Evolutionary conservation across 1,140 invertebrate species (phyloP), one percentile per base, ranked within the genome.

Genomic region (Zaprionus vittiger): DNA sequence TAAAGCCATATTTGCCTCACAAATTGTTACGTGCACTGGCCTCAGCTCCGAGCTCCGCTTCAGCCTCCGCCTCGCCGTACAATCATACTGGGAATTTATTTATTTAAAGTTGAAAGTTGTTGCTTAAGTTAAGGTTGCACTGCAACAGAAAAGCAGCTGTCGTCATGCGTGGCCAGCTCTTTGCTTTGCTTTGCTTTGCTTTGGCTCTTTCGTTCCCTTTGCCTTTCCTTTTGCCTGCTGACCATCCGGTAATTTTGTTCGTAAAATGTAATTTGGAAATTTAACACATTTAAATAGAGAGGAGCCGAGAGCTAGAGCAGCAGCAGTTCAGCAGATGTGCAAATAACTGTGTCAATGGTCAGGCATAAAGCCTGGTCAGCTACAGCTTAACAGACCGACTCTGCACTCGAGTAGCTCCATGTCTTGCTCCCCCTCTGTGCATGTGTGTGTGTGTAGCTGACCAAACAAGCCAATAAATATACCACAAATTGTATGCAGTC

Each of bases 381-480:
- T 22, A 12, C 47, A 52, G 80, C 83, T 83, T 77, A 83, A 64
- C 76, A 83, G 73, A 44, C 66, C 66, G 71, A 71, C 61, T 60
- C 54, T 59, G 54, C 26, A 74, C 22, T 38, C n/a, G 31, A 41
- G 24, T 71, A 49, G 15, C 15, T 56, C 14, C 22, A 56, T 26
- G 9, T 55, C 26, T 65, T 6, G 31, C 61, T 20, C 2, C n/a
- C 2, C 28, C 4, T 0, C 47, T 54, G n/a, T 41, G 24, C 74
- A 17, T 75, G 60, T 60, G 60, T 66, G 61, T 57, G 54, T 52
- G 56, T 68, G 28, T 59, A 34, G 17, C 74, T 80, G 85, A 77
- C 81, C 82, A 90, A 81, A 89, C 85, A 85, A 90, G 85, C 86
- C 85, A 90, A 90, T 90, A 90, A 90, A 90, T 90, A 83, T 82